A percentile compares a stretch with the other conserved stretches of the same genome.
These are phyloP conservation scores for Melanotaenia maccullochi DNA, from an alignment of 2,797 vertebrate genomes.

Conservation along the genomic window DNA sequence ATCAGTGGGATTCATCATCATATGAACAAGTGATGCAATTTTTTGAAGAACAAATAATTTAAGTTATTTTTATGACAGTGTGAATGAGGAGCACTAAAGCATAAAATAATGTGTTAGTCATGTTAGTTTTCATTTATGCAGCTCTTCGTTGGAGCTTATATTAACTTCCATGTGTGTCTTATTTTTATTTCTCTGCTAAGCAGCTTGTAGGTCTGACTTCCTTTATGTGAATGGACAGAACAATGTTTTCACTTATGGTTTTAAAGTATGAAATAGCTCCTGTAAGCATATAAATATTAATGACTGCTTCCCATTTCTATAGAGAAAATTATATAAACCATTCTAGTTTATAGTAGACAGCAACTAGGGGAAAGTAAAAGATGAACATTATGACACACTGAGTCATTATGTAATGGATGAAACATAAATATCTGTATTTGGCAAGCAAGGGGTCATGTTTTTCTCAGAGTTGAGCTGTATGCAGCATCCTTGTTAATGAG, in stretches of 20 bases:
- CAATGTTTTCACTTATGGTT: background rate
- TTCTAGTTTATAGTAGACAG: constrained; percentile 46
- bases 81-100: background rate
- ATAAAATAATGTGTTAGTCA: background rate
- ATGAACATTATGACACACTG: constrained; percentile 41
- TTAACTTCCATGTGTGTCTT: background rate
- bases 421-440: constrained; percentile 50
- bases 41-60: constrained; percentile 8
- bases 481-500: constrained; percentile 29
- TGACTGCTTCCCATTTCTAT: no score
- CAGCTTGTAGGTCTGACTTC: constrained; percentile 16
- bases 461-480: constrained; percentile 10
- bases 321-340: constrained; percentile 21
- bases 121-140: background rate
- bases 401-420: no score
- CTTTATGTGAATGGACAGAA: constrained; percentile 25
- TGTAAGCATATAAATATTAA: no score
- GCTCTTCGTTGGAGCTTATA: background rate
- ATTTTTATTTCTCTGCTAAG: constrained; percentile 9
- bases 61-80: constrained; percentile 7
- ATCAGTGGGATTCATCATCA: constrained; percentile 1
- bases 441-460: constrained; percentile 17
- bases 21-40: constrained; percentile 21
- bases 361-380: constrained; percentile 30
- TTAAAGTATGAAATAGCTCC: no score